Base-by-base conservation (phyloP, 2,888 invertebrate genomes). In the Zonitis immaculata region DNA sequence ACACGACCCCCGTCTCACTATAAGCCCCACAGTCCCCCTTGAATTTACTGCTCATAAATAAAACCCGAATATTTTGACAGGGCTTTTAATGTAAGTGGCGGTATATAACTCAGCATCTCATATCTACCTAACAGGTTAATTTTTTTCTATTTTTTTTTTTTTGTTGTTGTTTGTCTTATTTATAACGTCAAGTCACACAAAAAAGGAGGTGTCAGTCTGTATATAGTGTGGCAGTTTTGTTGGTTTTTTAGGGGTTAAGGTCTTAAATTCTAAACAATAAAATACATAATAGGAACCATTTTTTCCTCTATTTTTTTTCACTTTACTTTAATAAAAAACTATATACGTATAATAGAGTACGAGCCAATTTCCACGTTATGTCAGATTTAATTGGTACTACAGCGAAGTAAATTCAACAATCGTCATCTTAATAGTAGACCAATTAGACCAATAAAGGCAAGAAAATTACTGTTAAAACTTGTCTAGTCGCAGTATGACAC, bases 21-120 rank as follows among this genome's bases (percentile, higher is more conserved):
- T n/a, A n/a, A n/a, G n/a, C n/a, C n/a, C n/a, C n/a, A n/a, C n/a
- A n/a, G n/a, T n/a, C n/a, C 35, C 35, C 35, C 16, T 9, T 6
- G 9, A 16, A 35, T 56, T 56, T 59, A 57, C 49, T 47, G 44
- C 52, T 47, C 59, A 59, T 59, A 59, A 59, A 59, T 59, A 56
- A 55, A 47, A 44, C 47, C 18, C 25, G 51, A 54, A 54, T 56
- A 46, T 54, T 59, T 59, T 59, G 59, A 59, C 59, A 54, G 54
- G 44, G 42, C 52, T 51, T 35, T 35, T 50, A 52, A 59, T 50
- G 50, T 53, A 54, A 49, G 55, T 42, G 27, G 49, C 47, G 50
- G 44, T n/a, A n/a, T 54, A 54, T 54, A 54, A 54, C 35, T 50
- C 49, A 44, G 49, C 44, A 52, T 52, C 53, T 53, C 47, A 49